Evolutionary conservation across 2,797 vertebrate species (phyloP).

Genomic region (Anguilla marmorata): DNA sequence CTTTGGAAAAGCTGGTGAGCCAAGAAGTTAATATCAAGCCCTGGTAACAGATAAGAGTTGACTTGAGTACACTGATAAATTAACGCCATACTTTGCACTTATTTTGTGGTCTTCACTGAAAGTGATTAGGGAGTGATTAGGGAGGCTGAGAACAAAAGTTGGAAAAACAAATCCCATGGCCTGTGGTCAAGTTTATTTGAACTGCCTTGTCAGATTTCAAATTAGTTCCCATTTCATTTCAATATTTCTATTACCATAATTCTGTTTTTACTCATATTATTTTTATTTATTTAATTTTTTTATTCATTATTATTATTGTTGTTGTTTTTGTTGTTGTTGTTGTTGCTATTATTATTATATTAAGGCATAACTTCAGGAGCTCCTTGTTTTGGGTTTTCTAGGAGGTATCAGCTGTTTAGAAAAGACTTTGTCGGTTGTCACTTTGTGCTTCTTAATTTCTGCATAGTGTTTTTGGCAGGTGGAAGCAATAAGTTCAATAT

Average conservation of each 20-base stretch:
- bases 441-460: neutral
- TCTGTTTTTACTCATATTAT: too few relatives aligned
- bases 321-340: neutral
- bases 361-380: neutral
- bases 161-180: too few relatives aligned
- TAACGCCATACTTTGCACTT: neutral
- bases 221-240: too few relatives aligned
- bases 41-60: too few relatives aligned
- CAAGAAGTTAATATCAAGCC: too few relatives aligned
- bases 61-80: neutral
- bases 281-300: too few relatives aligned
- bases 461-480: neutral
- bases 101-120: neutral
- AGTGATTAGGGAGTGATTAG: neutral
- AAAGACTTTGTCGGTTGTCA: neutral
- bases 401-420: neutral
- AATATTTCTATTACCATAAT: too few relatives aligned
- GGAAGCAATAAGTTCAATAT: neutral
- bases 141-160: too few relatives aligned
- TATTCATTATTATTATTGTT: neutral
- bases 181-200: too few relatives aligned
- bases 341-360: neutral
- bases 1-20: too few relatives aligned
- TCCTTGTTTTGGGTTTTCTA: too few relatives aligned
- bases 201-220: too few relatives aligned